These are phyloP conservation scores for Zoanthus gigantus DNA, from an alignment of 92 coral and sea anemone genomes.

Conservation along the genomic window DNA sequence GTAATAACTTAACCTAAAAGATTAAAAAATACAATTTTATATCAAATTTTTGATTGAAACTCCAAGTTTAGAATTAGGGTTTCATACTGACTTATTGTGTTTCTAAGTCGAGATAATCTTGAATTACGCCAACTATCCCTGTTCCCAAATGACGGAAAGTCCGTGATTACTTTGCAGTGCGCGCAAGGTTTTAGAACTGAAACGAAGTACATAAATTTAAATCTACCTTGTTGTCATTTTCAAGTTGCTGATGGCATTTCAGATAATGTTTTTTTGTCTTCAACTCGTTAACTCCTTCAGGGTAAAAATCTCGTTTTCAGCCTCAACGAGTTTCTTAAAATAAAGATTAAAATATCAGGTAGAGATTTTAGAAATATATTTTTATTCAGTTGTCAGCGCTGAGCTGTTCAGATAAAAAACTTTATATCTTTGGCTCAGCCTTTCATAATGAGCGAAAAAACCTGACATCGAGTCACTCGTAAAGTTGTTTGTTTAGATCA, in stretches of 20 bases:
- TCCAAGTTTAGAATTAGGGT: too few relatives aligned
- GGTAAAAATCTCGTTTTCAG: not conserved
- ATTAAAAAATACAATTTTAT: too few relatives aligned
- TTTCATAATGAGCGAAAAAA: slow-evolving; percentile 10
- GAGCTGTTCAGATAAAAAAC: not conserved
- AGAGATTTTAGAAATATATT: not conserved
- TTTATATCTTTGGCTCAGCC: not conserved
- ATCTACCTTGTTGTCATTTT: not conserved
- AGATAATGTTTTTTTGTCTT: not conserved
- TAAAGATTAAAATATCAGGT: not conserved
- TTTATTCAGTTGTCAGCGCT: not conserved
- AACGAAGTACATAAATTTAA: not conserved
- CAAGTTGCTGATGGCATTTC: slow-evolving; percentile 11
- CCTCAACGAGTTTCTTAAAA: not conserved
- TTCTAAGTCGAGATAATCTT: not conserved
- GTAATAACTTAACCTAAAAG: too few relatives aligned
- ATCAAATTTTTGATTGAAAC: too few relatives aligned
- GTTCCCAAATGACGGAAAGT: not conserved
- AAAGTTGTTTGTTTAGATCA: slow-evolving; percentile 23
- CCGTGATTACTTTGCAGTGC: not conserved
- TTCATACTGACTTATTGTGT: not conserved
- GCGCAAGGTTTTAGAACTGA: not conserved
- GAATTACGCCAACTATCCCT: not conserved
- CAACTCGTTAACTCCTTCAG: not conserved
- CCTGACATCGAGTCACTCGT: slow-evolving; percentile 20